phyloP scores from a whole-genome alignment of 2,888 invertebrate species.

The Osmoderma eremita region DNA sequence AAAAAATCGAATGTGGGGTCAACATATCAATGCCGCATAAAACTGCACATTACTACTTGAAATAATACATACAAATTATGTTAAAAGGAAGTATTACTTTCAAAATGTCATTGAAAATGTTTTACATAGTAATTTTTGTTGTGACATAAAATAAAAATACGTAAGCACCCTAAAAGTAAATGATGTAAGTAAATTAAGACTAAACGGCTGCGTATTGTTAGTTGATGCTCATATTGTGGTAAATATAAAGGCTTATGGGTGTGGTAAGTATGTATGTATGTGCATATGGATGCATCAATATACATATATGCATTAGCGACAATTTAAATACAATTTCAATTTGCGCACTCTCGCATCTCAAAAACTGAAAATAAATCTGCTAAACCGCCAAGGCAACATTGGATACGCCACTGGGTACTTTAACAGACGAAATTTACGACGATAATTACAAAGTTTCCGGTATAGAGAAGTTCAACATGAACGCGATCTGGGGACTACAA shows the following conservation, averaged over 20 bases:
- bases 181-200: background rate
- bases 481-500: background rate
- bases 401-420: background rate
- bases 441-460: constrained; percentile 31
- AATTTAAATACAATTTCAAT: too few species aligned
- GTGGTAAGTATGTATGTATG: too few species aligned
- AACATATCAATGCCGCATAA: background rate
- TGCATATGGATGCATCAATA: too few species aligned
- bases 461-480: constrained; percentile 8
- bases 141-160: background rate
- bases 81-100: background rate
- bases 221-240: too few species aligned
- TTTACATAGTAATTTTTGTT: background rate
- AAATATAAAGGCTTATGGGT: too few species aligned
- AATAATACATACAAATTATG: background rate
- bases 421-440: constrained; percentile 21
- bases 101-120: constrained; percentile 4
- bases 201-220: background rate
- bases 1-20: background rate
- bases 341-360: too few species aligned
- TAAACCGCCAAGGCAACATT: background rate
- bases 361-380: background rate
- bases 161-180: background rate
- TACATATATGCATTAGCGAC: too few species aligned
- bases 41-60: background rate